Base-by-base conservation (phyloP, 2,797 vertebrate genomes). In the Numenius phaeopus region DNA sequence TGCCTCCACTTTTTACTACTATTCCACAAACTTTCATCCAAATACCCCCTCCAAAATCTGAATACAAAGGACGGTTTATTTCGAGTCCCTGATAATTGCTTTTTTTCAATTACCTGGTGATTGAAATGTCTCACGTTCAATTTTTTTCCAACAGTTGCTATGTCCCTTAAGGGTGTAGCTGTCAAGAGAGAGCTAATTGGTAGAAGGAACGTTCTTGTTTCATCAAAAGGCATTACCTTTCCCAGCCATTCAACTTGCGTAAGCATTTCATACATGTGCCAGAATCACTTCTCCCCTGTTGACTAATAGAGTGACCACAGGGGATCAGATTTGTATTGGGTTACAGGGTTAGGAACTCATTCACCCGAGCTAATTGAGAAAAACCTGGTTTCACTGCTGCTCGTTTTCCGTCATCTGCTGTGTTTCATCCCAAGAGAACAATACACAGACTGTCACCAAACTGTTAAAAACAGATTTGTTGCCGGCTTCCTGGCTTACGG, bases 391-490 rank as follows among this genome's bases (percentile, higher is more conserved):
- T 86, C 72, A 26, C 42, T 78, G 49, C 77, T 81, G 39, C 70
- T 91, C 0, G 0, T 81, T 93, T 91, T 83, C 76, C 7, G 0
- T 55, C 39, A n/a, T 57, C 49, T 73, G 61, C 55, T 2, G 0
- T 55, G 34, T 58, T 91, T 88, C 49, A 50, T 76, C 42, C 27
- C 50, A n/a, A 29, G 18, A 65, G 82, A 86, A 54, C 49, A 81
- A n/a, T 16, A 65, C 13, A 5, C 22, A 54, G 34, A 66, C 18
- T 83, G 46, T 83, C 7, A 2, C 39, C 30, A 54, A 57, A 47
- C 61, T 91, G 30, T 80, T 89, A 24, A 49, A 82, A 88, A 14
- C 46, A 77, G 30, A 55, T 94, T 58, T 93, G 66, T 88, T 82
- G 69, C 73, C 12, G 54, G 62, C 67, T 71, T 17, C 37, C 12